Base-by-base conservation (phyloP, 2,113 vertebrate species). In the Hiodon alosoides region DNA sequence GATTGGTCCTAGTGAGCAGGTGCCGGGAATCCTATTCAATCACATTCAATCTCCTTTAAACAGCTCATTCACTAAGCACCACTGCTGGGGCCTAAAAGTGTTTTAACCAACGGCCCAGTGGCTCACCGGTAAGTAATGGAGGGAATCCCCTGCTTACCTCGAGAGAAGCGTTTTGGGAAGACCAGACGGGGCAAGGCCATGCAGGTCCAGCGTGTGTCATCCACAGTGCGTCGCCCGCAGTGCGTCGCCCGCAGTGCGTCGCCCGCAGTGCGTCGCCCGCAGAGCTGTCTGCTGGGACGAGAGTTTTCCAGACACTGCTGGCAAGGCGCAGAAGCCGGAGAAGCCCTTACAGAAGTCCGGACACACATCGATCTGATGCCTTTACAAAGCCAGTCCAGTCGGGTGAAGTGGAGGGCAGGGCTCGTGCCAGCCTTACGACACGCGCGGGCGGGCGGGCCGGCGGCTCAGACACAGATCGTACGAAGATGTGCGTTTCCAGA, bases 21-120 rank as follows among this genome's bases (percentile, higher is more conserved):
- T 67, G 64, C 78, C 51, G 51, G 68, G 77, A 81, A 84, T 82
- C 81, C 66, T 71, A 58, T 76, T 79, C 82, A 79, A 82, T 83
- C 77, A 71, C 67, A 59, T 77, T 78, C 77, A 80, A 81, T 82
- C 79, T 78, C 80, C 78, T 83, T 81, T 80, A 85, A 69, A 79
- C 79, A 71, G 53, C 76, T 71, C n/a, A 72, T 52, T 71, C 72
- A 79, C 78, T 78, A 77, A 78, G 71, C 51, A 67, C 59, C 77
- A 74, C 69, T 74, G 74, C 57, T 47, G 10, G 10, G 74, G 46
- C 72, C 66, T 51, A 46, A 46, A 73, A 61, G 71, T 48, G 16
- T 75, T 78, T 79, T 71, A 65, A 66, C 69, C 67, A 71, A 78
- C 54, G 69, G 74, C 71, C 68, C 75, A 57, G 31, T 77, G 78